Conservation (phyloP, 92 coral and sea anemone species). For the Epizoanthus fatuus region DNA sequence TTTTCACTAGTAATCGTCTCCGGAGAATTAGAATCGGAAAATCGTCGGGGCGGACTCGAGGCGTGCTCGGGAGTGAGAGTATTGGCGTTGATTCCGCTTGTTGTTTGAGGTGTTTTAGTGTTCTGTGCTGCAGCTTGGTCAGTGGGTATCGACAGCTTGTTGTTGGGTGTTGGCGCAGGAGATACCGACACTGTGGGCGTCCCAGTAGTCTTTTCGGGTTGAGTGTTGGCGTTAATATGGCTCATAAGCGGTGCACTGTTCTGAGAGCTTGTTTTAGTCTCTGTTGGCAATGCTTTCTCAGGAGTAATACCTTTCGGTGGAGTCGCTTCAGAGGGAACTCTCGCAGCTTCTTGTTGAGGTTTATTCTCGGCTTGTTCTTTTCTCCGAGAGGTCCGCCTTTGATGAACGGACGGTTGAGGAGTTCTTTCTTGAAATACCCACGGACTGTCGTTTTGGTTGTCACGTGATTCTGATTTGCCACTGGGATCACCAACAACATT, state of each 20-base stretch:
- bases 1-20: constrained; percentile 7
- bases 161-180: background rate
- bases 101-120: background rate
- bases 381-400: constrained; percentile 12
- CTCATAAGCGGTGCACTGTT: background rate
- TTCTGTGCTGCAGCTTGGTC: background rate
- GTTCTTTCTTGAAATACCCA: constrained; percentile 38
- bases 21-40: constrained; percentile 17
- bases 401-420: background rate
- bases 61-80: constrained; percentile 3
- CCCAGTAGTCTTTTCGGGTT: background rate
- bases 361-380: too few relatives aligned
- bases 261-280: background rate
- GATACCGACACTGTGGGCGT: background rate
- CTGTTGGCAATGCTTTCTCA: background rate
- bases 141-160: too few relatives aligned
- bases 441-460: constrained; percentile 15
- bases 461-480: constrained; percentile 40
- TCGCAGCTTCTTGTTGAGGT: too few relatives aligned
- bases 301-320: background rate
- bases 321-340: background rate
- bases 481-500: background rate
- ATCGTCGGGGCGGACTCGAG: constrained; percentile 11
- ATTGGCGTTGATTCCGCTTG: background rate
- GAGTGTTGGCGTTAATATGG: background rate